These are phyloP conservation scores for Montipora sp. DNA, from an alignment of 64 coral and sea anemone genomes.

Conservation along the genomic window DNA sequence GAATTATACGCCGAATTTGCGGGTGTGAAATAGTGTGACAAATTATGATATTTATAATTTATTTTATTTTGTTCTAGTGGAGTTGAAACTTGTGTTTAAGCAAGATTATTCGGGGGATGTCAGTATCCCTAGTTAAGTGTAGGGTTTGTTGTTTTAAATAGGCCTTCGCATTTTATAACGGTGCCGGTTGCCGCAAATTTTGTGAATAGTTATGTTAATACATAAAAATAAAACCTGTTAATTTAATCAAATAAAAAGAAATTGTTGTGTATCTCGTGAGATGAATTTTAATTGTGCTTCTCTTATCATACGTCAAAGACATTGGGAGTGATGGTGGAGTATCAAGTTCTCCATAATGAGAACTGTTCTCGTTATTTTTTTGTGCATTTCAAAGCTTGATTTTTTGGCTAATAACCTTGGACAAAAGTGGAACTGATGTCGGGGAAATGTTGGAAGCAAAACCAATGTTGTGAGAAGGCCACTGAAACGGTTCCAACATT, in stretches of 20 bases:
- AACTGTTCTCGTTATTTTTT: no score
- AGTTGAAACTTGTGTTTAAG: not conserved
- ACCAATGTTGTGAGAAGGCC: no score
- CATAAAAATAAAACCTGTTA: slow-evolving; percentile 1
- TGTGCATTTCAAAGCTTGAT: no score
- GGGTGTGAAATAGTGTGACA: not conserved
- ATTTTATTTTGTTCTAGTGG: slow-evolving; percentile 1
- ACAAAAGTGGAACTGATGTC: no score
- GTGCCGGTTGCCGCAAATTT: slow-evolving; percentile 22
- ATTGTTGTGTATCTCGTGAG: not conserved
- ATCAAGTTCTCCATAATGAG: no score
- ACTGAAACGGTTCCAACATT: no score
- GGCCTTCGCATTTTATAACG: not conserved
- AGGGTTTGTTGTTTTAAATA: slow-evolving; percentile 34
- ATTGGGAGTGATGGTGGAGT: no score
- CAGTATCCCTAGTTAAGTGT: not conserved
- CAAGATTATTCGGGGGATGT: not conserved
- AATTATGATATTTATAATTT: slow-evolving; percentile 33
- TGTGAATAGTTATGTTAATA: slow-evolving; percentile 1
- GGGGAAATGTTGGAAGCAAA: no score
- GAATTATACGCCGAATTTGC: not conserved
- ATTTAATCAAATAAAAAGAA: not conserved
- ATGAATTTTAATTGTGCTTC: not conserved
- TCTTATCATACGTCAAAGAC: not conserved
- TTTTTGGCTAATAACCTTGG: no score